Evolutionary conservation across 37 sponge, comb jelly and placozoan species (phyloP), one percentile per base, ranked within the genome.

Genomic region (Hormiphora californensis): DNA sequence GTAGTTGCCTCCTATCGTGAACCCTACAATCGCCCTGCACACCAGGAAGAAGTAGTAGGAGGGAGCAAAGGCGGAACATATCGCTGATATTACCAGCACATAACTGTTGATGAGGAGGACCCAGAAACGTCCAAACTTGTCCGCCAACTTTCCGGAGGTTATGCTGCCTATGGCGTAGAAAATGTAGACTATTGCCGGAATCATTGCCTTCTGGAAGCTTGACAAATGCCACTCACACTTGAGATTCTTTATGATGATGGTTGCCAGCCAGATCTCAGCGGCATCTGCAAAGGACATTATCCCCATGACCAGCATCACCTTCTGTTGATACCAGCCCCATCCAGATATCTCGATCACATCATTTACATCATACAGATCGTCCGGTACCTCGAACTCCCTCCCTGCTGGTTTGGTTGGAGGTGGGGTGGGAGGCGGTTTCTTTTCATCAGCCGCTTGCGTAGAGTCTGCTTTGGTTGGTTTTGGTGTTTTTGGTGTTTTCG

Each of bases 221-320:
- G 81, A 28, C 81, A 73, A 41, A 15, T 73, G n/a, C 81, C 81
- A 73, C 43, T 73, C 81, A 17, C 81, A 73, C 27, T 73, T 27
- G 2, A 73, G 81, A 30, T 73, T 40, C 11, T 73, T 38, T 7
- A 73, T n/a, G 38, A 73, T 73, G 81, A 73, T 41, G 81, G 81
- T 73, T 9, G 81, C 81, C 46, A 73, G 81, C 81, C 81, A 73
- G 81, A 73, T 36, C 81, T 73, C 81, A 11, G 81, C 81, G 1
- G 81, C 81, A 28, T 73, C 81, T 1, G 81, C 81, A 39, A 73
- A n/a, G 44, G 81, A 73, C 81, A 73, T 73, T 43, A 73, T 33
- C 1, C 81, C 81, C 81, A 73, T 73, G 7, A 73, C 81, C 35
- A 73, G 9, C 22, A 73, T 46, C 1, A 73, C 46, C 1, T 33